Percentiles rank a stretch among this genome's conserved stretches.
phyloP scores from a whole-genome alignment of 2,113 vertebrate species.

The Ceyx margarethae region DNA sequence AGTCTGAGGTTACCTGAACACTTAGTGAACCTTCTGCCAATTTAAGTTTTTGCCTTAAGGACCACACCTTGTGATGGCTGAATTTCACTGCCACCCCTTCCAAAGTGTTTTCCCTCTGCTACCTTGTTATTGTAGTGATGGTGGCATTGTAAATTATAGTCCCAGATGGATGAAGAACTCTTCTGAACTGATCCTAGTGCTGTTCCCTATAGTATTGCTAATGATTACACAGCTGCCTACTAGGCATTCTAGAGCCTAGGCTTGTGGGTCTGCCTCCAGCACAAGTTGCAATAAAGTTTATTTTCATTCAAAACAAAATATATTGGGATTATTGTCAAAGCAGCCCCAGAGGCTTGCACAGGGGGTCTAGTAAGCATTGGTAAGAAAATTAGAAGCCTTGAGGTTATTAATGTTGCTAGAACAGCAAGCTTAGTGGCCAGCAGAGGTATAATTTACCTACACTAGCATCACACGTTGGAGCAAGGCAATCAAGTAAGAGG shows the following conservation, averaged over 20 bases:
- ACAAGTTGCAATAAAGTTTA: slow-evolving; percentile 71
- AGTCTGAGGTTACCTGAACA: slow-evolving; percentile 31
- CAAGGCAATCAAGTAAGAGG: slow-evolving; percentile 63
- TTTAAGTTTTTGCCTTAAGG: slow-evolving; percentile 28
- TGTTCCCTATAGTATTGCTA: slow-evolving; percentile 58
- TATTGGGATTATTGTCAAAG: slow-evolving; percentile 72
- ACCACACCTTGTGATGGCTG: slow-evolving; percentile 53
- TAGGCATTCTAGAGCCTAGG: slow-evolving; percentile 59
- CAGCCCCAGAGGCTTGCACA: slow-evolving; percentile 55
- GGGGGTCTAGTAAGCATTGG: slow-evolving; percentile 67
- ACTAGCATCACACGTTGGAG: slow-evolving; percentile 36
- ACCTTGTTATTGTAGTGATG: slow-evolving; percentile 63
- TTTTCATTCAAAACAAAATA: slow-evolving; percentile 75
- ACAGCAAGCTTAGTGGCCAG: slow-evolving; percentile 53
- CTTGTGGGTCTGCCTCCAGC: slow-evolving; percentile 54
- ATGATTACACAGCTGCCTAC: slow-evolving; percentile 76
- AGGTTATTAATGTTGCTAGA: slow-evolving; percentile 68
- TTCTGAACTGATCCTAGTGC: slow-evolving; percentile 57
- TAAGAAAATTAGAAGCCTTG: slow-evolving; percentile 71
- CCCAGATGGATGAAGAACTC: slow-evolving; percentile 56
- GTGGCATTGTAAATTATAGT: slow-evolving; percentile 72
- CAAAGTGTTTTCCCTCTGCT: slow-evolving; percentile 57
- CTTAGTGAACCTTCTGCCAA: slow-evolving; percentile 9
- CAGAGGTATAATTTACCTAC: slow-evolving; percentile 69
- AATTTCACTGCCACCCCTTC: slow-evolving; percentile 57